Base-by-base conservation (phyloP, 2,888 invertebrate genomes). In the Tenthredo distinguenda region DNA sequence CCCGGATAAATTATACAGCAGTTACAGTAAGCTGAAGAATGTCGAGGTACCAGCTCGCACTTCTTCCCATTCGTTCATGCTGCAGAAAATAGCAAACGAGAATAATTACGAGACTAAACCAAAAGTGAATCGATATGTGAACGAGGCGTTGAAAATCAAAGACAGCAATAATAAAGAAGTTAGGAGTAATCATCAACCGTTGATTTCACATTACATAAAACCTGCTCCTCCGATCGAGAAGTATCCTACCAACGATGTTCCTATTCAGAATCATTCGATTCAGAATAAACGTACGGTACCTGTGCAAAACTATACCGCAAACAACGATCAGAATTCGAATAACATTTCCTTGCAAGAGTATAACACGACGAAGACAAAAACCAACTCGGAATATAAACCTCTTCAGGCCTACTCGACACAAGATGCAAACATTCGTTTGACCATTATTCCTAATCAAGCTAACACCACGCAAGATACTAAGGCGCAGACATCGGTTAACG, bases 81-180 rank as follows among this genome's bases (percentile, higher is more conserved):
- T 83, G 34, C 65, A 83, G 71, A 83, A 83, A 71, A 83, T 83
- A 37, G 83, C 83, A 10, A 71, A 68, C n/a, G 68, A 83, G 50
- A 83, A 83, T 68, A 83, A 83, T 40, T 65, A 68, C 47, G 83
- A 83, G 6, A 83, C 5, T 31, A 83, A 83, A 71, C 83, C 83
- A 31, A 83, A 83, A n/a, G 50, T 31, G 3, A 83, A 83, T 34
- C 43, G 83, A 31, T 83, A 83, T 47, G 40, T 83, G 1, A 65
- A 83, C 65, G 83, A 83, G 6, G 83, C 83, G 10, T 40, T 81
- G 40, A 34, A 62, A 40, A 50, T 81, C 21, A 81, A 81, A 18
- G 81, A 81, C 21, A 62, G 40, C 62, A 81, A 81, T 1, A 62
- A 62, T 34, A 81, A 81, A 15, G 81, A 81, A 79, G 21, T 31